A percentile compares a stretch with the other conserved stretches of the same genome.
Conservation (phyloP, 2,797 vertebrate genomes). For the Betta splendens region DNA sequence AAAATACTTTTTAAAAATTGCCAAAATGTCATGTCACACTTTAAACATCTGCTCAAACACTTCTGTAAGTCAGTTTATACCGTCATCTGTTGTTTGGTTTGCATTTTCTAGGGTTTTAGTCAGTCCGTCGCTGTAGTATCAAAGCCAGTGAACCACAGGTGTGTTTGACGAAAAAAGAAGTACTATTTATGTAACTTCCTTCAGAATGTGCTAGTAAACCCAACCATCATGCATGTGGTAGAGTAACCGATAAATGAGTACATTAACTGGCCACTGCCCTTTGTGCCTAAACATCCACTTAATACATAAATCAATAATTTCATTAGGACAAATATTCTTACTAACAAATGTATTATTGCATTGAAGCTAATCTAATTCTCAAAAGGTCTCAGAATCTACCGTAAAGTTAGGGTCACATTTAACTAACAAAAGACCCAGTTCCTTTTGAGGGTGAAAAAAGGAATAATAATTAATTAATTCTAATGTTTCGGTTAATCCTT, state of each 20-base stretch:
- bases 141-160: not conserved
- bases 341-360: not conserved
- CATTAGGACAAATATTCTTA: not conserved
- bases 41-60: constrained; percentile 35
- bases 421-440: not conserved
- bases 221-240: not conserved
- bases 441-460: not conserved
- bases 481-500: constrained; percentile 1
- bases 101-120: constrained; percentile 17
- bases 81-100: constrained; percentile 11
- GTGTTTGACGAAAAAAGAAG: not conserved
- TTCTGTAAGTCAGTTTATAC: not conserved
- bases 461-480: not conserved
- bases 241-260: constrained; percentile 6
- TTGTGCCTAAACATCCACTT: not conserved
- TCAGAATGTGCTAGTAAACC: not conserved
- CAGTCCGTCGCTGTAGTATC: not conserved
- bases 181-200: not conserved
- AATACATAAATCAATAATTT: not conserved
- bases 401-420: not conserved
- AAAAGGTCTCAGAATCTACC: constrained; percentile 4
- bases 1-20: constrained; percentile 21
- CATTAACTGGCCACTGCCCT: constrained; percentile 3
- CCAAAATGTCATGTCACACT: constrained; percentile 49
- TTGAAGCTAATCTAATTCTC: not conserved